Conservation (phyloP, 2,888 invertebrate species). For the Troglohyphantes excavatus region DNA sequence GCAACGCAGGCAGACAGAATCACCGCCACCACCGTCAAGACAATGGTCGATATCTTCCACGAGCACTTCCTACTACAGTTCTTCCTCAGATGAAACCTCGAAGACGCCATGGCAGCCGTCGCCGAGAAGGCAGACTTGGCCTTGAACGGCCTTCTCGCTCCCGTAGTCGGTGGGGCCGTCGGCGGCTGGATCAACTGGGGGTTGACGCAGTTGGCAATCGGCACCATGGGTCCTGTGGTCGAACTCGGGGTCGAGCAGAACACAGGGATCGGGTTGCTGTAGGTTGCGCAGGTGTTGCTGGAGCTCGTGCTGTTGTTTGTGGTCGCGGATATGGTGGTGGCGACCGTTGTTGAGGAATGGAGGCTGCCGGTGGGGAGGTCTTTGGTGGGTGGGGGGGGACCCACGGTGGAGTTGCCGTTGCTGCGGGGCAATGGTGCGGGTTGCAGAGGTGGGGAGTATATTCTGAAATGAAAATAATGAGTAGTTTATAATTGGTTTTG, state of each 20-base stretch:
- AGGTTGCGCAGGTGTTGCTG: slow-evolving; percentile 75
- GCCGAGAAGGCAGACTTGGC: slow-evolving; percentile 73
- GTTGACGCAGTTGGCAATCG: slow-evolving; percentile 80
- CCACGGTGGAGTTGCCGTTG: slow-evolving; percentile 14
- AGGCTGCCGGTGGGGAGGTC: slow-evolving; percentile 55
- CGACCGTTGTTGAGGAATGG: slow-evolving; percentile 64
- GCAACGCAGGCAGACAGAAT: slow-evolving; percentile 91
- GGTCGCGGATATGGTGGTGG: slow-evolving; percentile 74
- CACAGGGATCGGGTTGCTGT: slow-evolving; percentile 79
- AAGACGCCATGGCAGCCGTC: slow-evolving; percentile 75
- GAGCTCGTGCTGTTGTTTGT: slow-evolving; percentile 65
- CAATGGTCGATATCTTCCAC: slow-evolving; percentile 95
- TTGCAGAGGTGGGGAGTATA: slow-evolving; percentile 55
- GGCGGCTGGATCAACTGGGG: slow-evolving; percentile 79
- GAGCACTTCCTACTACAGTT: slow-evolving; percentile 85
- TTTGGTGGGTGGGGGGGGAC: slow-evolving; percentile 40
- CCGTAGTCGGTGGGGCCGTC: slow-evolving; percentile 72
- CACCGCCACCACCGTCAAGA: slow-evolving; percentile 91
- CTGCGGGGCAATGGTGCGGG: slow-evolving; percentile 42
- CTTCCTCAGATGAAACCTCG: slow-evolving; percentile 74
- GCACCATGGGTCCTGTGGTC: slow-evolving; percentile 80
- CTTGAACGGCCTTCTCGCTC: slow-evolving; percentile 63
- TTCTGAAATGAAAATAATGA: slow-evolving; percentile 23
- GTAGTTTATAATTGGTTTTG: too few species aligned
- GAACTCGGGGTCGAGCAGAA: slow-evolving; percentile 79